A percentile compares a stretch with the other conserved stretches of the same genome.
Conservation (phyloP, 2,888 invertebrate genomes). For the Catocala fraxini region DNA sequence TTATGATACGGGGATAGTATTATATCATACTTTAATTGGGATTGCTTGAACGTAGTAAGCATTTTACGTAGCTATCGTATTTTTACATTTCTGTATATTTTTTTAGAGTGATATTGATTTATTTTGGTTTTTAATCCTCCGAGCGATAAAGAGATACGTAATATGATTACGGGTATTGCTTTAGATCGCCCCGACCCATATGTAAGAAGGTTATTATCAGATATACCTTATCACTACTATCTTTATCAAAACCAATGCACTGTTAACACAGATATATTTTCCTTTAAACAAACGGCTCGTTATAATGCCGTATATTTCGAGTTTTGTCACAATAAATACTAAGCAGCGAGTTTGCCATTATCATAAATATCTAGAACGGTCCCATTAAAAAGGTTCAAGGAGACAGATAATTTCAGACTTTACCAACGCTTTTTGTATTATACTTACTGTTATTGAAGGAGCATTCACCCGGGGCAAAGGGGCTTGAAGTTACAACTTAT, state of each 20-base stretch:
- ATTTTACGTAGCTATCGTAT: neutral
- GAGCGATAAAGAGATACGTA: neutral
- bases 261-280: slow-evolving; percentile 4
- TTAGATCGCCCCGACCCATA: neutral
- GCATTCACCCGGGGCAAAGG: slow-evolving; percentile 9
- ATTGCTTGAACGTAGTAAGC: neutral
- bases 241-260: neutral
- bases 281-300: neutral
- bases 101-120: too few relatives aligned
- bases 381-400: slow-evolving; percentile 14
- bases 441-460: slow-evolving; percentile 1
- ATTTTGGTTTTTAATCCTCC: too few relatives aligned
- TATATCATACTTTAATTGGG: slow-evolving; percentile 30
- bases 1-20: slow-evolving; percentile 35
- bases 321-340: too few relatives aligned
- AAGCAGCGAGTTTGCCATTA: neutral
- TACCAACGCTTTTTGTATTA: slow-evolving; percentile 28
- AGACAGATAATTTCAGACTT: slow-evolving; percentile 24
- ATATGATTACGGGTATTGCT: slow-evolving; percentile 1
- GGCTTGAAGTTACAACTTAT: neutral
- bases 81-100: too few relatives aligned
- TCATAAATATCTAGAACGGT: slow-evolving; percentile 28
- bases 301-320: too few relatives aligned
- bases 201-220: neutral
- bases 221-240: neutral